These are phyloP conservation scores for Streblospio benedicti DNA, from an alignment of 1,140 invertebrate species.

Conservation along the genomic window DNA sequence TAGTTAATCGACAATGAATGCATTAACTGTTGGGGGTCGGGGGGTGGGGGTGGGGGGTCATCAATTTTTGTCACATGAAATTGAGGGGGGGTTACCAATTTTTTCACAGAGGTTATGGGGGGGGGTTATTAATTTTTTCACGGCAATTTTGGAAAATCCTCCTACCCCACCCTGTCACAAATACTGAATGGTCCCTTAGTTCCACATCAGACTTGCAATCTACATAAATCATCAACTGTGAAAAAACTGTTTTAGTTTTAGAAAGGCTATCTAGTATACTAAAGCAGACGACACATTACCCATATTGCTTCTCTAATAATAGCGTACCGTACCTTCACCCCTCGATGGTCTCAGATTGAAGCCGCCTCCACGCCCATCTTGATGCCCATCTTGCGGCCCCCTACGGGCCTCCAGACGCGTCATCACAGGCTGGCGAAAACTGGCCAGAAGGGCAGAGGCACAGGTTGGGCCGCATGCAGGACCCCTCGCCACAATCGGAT, in stretches of 20 bases:
- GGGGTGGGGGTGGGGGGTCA: no score
- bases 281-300: not conserved
- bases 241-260: not conserved
- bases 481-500: conserved; percentile 61
- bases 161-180: no score
- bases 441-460: conserved; percentile 62
- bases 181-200: no score
- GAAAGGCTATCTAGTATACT: not conserved
- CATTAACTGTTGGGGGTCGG: no score
- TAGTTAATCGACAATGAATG: no score
- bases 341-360: conserved; percentile 5
- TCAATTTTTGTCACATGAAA: no score
- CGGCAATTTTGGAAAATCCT: no score
- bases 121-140: no score
- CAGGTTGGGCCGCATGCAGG: conserved; percentile 72
- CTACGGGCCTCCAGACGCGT: conserved; percentile 8
- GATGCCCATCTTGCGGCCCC: not conserved
- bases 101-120: no score
- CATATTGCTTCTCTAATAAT: not conserved
- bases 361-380: not conserved
- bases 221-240: no score
- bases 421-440: conserved; percentile 32
- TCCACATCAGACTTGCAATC: no score
- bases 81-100: no score
- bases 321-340: not conserved